Base-by-base conservation (phyloP, 2,888 invertebrate genomes). In the Drosophila gaucha region DNA sequence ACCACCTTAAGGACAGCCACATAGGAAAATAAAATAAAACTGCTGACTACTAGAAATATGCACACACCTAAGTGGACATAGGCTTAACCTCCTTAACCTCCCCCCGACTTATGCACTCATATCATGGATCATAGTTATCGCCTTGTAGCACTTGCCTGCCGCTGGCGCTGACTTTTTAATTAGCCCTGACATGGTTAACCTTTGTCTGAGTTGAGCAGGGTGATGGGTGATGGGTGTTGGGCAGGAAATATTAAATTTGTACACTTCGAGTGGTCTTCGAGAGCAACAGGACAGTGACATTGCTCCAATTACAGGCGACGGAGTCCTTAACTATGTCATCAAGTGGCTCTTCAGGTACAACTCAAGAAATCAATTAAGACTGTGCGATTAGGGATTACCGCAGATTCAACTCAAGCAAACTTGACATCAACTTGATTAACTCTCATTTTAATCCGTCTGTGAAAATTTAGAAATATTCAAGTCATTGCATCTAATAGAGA, bases 11-110 rank as follows among this genome's bases (percentile, higher is more conserved):
- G 67, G 67, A 38, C 52, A 43, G 26, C 14, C 36, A 14, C 9
- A 16, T 2, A 24, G 31, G n/a, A 14, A 24, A 52, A 28, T 10
- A 33, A 35, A 22, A 66, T 49, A 18, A 35, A 67, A 46, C 31
- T 78, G 73, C 78, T 73, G 73, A 73, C 78, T 33, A 14, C 31
- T 46, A 9, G 46, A 66, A 77, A 72, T 49, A 56, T 67, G 67
- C 74, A 31, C 36, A 67, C 46, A 43, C 44, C 1, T 33, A 49
- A 73, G 72, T 73, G 67, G 73, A 50, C 62, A 46, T 14, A 2
- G 31, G 8, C 30, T 20, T 12, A 33, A 6, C 20, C 26, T 16
- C 20, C 12, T 33, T 62, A 6, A n/a, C 12, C 8, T 26, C 24
- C 14, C 14, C n/a, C 54, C 33, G 31, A n/a, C 38, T 8, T 41